Base-by-base conservation (phyloP, 2,797 vertebrate species). In the Acanthornis magna region DNA sequence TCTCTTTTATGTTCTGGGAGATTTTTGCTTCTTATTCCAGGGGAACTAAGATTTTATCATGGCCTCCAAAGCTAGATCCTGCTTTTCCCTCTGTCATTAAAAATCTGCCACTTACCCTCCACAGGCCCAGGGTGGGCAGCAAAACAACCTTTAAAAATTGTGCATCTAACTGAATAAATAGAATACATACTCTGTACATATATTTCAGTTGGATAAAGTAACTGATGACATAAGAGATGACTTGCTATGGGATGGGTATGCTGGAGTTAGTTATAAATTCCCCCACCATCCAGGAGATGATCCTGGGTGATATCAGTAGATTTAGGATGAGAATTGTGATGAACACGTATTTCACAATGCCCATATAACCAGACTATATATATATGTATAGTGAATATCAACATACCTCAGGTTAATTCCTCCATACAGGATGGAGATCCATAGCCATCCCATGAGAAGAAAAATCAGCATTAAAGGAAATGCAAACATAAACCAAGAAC, bases 401-500 rank as follows among this genome's bases (percentile, higher is more conserved):
- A 67, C 78, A 1, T 98, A 99, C 99, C 99, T 98, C 85, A 98
- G 91, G 80, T 98, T 98, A 68, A 99, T 94, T 53, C 98, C 99
- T 26, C 98, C 98, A 1, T 99, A 98, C 45, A 99, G 98, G 82
- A 99, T 98, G 14, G 99, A 96, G 65, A 99, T 99, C 99, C 99
- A 99, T 45, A 99, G 84, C 99, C 99, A 99, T 85, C 98, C 98
- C 81, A 98, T 34, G 73, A 99, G 47, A 96, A 99, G 98, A 98
- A 99, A 99, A 93, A 99, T 47, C 87, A 99, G 34, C 98, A 99
- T 99, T 89, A 99, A 98, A 7, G 99, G 99, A 97, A 99, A 99
- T 61, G 99, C 98, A 30, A 99, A 99, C 15, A 99, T 97, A 97
- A 99, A 99, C 99, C 99, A 99, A 91, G 99, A 99, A 95, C 99